A percentile compares a stretch with the other conserved stretches of the same genome.
Conservation (phyloP, 2,888 invertebrate genomes). For the Allolobophora icterica region DNA sequence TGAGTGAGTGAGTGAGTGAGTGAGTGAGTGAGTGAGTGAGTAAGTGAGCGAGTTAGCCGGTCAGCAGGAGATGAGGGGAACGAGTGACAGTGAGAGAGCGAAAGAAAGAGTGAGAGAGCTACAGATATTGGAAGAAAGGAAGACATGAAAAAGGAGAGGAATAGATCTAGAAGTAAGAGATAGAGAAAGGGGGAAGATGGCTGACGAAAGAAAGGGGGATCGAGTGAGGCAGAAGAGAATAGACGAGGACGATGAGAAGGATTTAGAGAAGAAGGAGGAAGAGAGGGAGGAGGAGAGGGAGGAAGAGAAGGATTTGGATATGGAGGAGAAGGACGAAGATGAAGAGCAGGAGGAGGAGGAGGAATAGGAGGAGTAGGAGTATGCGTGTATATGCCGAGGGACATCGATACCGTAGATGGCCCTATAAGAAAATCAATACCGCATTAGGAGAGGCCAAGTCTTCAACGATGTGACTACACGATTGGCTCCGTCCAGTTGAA, state of each 20-base stretch:
- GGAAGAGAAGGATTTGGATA: no score
- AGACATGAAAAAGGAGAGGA: not conserved
- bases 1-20: not conserved
- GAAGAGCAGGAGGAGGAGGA: not conserved
- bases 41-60: not conserved
- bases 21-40: constrained; percentile 22
- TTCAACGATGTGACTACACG: not conserved
- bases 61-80: not conserved
- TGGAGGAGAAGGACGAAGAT: not conserved
- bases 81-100: not conserved
- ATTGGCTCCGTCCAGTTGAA: not conserved
- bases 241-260: not conserved
- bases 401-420: not conserved
- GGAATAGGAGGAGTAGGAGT: not conserved
- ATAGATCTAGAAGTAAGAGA: not conserved
- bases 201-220: not conserved
- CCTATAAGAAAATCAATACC: not conserved
- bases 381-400: not conserved
- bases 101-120: not conserved
- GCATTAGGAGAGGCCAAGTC: not conserved
- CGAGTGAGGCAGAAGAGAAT: not conserved
- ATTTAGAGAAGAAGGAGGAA: not conserved
- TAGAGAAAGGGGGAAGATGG: not conserved
- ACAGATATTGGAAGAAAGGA: not conserved
- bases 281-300: not conserved